phyloP scores from a whole-genome alignment of 2,888 invertebrate genomes.

The Drosophila yooni region DNA sequence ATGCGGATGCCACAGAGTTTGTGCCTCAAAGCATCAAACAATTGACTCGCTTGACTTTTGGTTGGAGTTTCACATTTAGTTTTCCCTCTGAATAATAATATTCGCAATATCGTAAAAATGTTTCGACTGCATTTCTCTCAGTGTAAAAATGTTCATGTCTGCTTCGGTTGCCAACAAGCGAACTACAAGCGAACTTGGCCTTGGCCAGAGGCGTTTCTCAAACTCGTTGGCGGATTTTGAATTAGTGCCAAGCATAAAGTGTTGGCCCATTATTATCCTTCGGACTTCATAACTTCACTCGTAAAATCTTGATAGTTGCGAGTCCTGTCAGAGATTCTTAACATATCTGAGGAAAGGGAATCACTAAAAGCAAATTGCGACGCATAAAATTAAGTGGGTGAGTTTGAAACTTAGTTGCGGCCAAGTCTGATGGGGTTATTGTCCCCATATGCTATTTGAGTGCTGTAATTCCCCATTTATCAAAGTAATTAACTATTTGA shows the following conservation, averaged over 20 bases:
- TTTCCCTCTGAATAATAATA: constrained; percentile 48
- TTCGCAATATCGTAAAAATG: constrained; percentile 46
- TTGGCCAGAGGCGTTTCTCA: constrained; percentile 36
- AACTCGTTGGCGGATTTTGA: constrained; percentile 73
- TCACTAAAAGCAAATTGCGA: constrained; percentile 44
- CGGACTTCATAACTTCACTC: constrained; percentile 82
- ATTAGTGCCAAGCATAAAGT: constrained; percentile 83
- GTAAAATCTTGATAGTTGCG: constrained; percentile 68
- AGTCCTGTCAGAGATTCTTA: constrained; percentile 6
- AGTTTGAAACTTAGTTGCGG: constrained; percentile 17
- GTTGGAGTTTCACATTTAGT: constrained; percentile 54
- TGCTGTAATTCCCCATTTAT: constrained; percentile 63
- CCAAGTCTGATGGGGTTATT: constrained; percentile 31
- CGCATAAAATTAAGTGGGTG: constrained; percentile 53
- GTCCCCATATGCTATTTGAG: constrained; percentile 41
- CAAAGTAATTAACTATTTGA: constrained; percentile 66
- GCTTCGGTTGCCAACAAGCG: constrained; percentile 17
- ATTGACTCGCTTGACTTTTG: constrained; percentile 66
- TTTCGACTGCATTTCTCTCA: constrained; percentile 58
- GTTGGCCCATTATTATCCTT: constrained; percentile 84
- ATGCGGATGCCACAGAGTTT: constrained; percentile 41
- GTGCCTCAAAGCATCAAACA: constrained; percentile 63
- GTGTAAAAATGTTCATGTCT: constrained; percentile 33
- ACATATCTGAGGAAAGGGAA: constrained; percentile 5
- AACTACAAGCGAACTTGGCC: constrained; percentile 40